Evolutionary conservation across 2,113 vertebrate genomes (phyloP).

Genomic region (Thoracochromis brauschi): DNA sequence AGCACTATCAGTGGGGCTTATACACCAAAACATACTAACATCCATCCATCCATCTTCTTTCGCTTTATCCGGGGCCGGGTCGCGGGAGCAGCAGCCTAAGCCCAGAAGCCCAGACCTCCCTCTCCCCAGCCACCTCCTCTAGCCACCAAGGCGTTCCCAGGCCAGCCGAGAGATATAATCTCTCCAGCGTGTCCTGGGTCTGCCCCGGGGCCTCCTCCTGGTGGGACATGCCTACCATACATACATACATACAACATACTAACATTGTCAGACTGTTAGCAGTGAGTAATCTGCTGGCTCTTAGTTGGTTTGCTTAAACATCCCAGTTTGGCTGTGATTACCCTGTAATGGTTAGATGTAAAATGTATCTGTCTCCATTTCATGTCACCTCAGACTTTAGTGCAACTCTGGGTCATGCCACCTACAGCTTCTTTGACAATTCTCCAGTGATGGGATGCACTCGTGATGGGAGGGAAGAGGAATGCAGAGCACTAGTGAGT

Average conservation of each 20-base stretch:
- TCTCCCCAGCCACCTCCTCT: neutral
- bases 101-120: neutral
- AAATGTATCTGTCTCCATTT: neutral
- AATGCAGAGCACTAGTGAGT: neutral
- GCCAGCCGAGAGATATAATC: neutral
- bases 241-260: neutral
- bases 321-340: neutral
- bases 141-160: neutral
- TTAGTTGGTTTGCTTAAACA: neutral
- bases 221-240: neutral
- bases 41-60: neutral
- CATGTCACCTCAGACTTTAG: neutral
- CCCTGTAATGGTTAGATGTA: neutral
- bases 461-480: neutral
- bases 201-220: neutral
- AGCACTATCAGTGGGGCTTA: neutral
- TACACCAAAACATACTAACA: neutral
- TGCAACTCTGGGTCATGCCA: neutral
- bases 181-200: neutral
- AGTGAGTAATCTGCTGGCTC: neutral
- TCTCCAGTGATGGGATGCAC: neutral
- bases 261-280: neutral
- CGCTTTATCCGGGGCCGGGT: rapidly evolving
- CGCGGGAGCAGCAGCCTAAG: neutral
- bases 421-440: neutral